Evolutionary conservation across 2,797 vertebrate species (phyloP), one percentile per base, ranked within the genome.

Genomic region (Semotilus atromaculatus): DNA sequence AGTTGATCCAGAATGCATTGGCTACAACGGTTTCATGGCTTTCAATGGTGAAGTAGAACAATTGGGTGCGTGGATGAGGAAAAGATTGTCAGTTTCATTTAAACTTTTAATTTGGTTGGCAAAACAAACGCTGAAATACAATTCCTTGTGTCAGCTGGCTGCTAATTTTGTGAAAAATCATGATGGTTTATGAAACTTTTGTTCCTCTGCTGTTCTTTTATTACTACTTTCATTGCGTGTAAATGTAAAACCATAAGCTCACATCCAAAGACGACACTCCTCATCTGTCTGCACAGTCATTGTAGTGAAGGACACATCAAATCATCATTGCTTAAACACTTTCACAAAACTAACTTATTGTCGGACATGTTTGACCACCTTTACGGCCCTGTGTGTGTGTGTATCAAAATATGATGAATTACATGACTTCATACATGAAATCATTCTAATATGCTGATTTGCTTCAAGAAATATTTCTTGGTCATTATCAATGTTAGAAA

Each of bases 21-120:
- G 10, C 21, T 53, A 10, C 21, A 64, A 18, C 16, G 21, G 16
- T 40, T 67, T 40, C 48, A 11, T 21, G 18, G 45, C 38, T 31
- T 83, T 40, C 29, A 51, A 43, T 66, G 34, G 36, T 21, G 19
- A 82, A 19, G 80, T 23, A 58, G 21, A 71, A 45, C 4, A 72
- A 81, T 72, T 73, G 70, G 51, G 29, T 21, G 60, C 55, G 36
- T 7, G 55, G 11, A 13, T 60, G 38, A 72, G 53, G 19, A 62
- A 55, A 36, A 76, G 43, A 83, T 51, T 75, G 58, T 36, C 68
- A 13, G 43, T 66, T 75, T 75, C 16, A 66, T 64, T 82, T 36
- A 74, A 82, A 74, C 29, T 26, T 83, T 75, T 53, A 48, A 75
- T 83, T 75, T 66, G 58, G 29, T 75, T 75, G 58, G 13, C 43